Percentiles rank a stretch among this genome's conserved stretches.
Evolutionary conservation across 2,888 invertebrate genomes (phyloP).

Genomic region (Eurois occulta): DNA sequence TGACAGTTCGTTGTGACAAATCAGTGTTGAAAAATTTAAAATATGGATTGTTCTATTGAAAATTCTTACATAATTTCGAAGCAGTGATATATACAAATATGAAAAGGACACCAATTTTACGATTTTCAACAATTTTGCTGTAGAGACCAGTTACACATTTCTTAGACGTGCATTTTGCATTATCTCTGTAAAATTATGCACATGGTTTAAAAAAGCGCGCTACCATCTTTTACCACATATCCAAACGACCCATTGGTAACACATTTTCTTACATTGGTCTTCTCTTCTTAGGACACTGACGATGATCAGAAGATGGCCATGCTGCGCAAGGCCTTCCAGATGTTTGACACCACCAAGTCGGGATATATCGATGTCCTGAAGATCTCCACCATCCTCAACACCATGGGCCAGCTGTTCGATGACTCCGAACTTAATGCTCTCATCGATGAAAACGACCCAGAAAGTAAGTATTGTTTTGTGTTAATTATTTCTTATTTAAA

Average conservation of each 20-base stretch:
- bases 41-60: not conserved
- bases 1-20: constrained; percentile 62
- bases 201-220: not conserved
- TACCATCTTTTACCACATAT: not conserved
- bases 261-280: constrained; percentile 35
- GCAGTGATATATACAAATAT: constrained; percentile 37
- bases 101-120: constrained; percentile 14
- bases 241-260: not conserved
- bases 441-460: constrained; percentile 97
- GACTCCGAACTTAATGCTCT: constrained; percentile 96
- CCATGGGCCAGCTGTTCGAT: constrained; percentile 98
- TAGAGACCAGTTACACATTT: not conserved
- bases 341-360: constrained; percentile 98
- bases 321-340: constrained; percentile 98
- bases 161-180: not conserved
- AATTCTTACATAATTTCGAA: constrained; percentile 31
- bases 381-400: constrained; percentile 97
- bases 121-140: not conserved
- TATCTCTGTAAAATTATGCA: constrained; percentile 7
- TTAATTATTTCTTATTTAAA: not conserved
- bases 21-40: constrained; percentile 33
- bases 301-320: constrained; percentile 96
- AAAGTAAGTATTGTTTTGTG: constrained; percentile 87
- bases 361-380: constrained; percentile 97
- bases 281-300: constrained; percentile 87